Percentiles rank a stretch among this genome's conserved stretches.
These are phyloP conservation scores for Diabrotica virgifera DNA, from an alignment of 1,140 invertebrate species.

Conservation along the genomic window DNA sequence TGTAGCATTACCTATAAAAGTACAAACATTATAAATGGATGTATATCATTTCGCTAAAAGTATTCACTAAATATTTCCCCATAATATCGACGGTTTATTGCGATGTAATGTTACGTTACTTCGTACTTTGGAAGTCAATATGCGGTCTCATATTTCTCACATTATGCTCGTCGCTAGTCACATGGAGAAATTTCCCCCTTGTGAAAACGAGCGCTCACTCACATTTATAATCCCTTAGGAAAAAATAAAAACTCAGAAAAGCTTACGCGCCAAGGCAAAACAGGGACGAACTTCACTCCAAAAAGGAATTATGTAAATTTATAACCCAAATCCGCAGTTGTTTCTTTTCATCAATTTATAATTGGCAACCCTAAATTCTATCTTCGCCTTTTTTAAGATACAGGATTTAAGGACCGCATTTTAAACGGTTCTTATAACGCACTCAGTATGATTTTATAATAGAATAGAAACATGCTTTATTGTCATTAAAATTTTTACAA, in stretches of 20 bases:
- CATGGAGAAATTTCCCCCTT: background rate
- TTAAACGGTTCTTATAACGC: too few relatives aligned
- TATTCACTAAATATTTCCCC: constrained; percentile 3
- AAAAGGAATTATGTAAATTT: background rate
- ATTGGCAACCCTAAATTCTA: too few relatives aligned
- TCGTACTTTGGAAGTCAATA: background rate
- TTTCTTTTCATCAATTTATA: background rate
- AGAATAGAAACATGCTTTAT: too few relatives aligned
- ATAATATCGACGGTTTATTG: constrained; percentile 2
- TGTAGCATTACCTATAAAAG: background rate
- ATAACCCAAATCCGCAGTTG: background rate
- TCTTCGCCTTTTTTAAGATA: too few relatives aligned
- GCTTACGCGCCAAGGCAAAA: background rate
- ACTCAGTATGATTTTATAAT: too few relatives aligned
- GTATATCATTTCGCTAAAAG: background rate
- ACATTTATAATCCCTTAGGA: background rate
- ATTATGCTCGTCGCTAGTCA: background rate
- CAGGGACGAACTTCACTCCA: background rate
- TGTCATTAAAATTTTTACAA: too few relatives aligned
- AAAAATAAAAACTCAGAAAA: constrained; percentile 3
- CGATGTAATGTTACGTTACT: background rate
- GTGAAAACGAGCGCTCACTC: background rate
- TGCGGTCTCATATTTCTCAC: constrained; percentile 1
- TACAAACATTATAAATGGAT: background rate
- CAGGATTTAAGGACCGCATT: too few relatives aligned